Conservation (phyloP, 2,113 vertebrate genomes). For the Amphilophus citrinellus region DNA sequence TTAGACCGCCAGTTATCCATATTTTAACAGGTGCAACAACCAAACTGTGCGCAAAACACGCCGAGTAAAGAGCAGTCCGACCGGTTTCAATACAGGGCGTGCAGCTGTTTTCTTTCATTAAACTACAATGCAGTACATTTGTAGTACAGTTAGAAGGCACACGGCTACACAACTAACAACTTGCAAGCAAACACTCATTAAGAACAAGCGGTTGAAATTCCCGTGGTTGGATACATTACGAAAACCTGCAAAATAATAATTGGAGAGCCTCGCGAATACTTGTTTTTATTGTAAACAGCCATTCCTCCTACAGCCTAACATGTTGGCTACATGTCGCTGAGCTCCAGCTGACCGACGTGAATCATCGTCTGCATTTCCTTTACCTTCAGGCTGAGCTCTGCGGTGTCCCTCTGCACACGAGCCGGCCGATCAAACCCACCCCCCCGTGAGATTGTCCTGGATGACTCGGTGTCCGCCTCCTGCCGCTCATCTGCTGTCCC, state of each 20-base stretch:
- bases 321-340: constrained; percentile 11
- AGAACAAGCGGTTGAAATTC: neutral
- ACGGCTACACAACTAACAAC: neutral
- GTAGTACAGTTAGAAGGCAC: neutral
- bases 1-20: neutral
- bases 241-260: neutral
- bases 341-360: constrained; percentile 11
- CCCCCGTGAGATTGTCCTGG: constrained; percentile 19
- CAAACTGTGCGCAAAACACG: neutral
- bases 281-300: neutral
- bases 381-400: constrained; percentile 56
- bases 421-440: constrained; percentile 15
- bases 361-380: constrained; percentile 29
- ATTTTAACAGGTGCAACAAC: constrained; percentile 56
- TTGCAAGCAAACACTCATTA: constrained; percentile 2
- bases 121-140: neutral
- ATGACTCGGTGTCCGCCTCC: constrained; percentile 17
- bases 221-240: neutral
- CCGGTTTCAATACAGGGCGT: neutral
- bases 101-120: neutral
- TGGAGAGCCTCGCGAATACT: neutral
- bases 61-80: neutral
- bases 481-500: constrained; percentile 13
- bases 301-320: neutral
- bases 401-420: constrained; percentile 30